A percentile compares a stretch with the other conserved stretches of the same genome.
These are phyloP conservation scores for Tachina lurida DNA, from an alignment of 2,888 invertebrate genomes.

Conservation along the genomic window DNA sequence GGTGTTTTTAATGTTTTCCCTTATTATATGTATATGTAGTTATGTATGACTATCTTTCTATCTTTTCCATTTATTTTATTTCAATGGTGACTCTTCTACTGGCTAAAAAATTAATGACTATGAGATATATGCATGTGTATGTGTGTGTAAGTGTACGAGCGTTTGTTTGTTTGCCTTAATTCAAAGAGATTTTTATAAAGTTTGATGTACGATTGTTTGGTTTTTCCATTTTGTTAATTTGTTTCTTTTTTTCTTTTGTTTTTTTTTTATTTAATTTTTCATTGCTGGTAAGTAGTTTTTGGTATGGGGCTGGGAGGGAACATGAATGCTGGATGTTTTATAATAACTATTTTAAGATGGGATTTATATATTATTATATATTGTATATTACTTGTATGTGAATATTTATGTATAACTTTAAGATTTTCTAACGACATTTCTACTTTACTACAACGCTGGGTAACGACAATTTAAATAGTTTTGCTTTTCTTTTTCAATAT, in stretches of 20 bases:
- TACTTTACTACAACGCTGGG: slow-evolving; percentile 69
- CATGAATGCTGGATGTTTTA: slow-evolving; percentile 34
- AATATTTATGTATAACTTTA: slow-evolving; percentile 49
- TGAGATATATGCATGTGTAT: slow-evolving; percentile 23
- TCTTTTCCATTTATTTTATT: neutral
- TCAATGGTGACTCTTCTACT: slow-evolving; percentile 24
- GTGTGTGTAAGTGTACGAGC: neutral
- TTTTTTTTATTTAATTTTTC: neutral
- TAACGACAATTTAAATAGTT: slow-evolving; percentile 73
- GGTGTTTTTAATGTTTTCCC: slow-evolving; percentile 45
- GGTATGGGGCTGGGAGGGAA: neutral
- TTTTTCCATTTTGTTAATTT: slow-evolving; percentile 30
- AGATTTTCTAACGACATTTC: slow-evolving; percentile 70
- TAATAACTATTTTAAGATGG: slow-evolving; percentile 45
- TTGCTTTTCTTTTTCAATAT: slow-evolving; percentile 69
- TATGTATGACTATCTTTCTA: neutral
- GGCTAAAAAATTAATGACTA: slow-evolving; percentile 46
- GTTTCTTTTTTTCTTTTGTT: slow-evolving; percentile 2
- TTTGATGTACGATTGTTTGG: slow-evolving; percentile 30
- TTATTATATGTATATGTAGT: neutral
- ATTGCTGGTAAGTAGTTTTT: slow-evolving; percentile 20
- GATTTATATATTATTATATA: slow-evolving; percentile 22
- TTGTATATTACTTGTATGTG: slow-evolving; percentile 13
- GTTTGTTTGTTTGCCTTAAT: slow-evolving; percentile 3
- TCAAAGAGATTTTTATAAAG: slow-evolving; percentile 44